Base-by-base conservation (phyloP, 2,888 invertebrate species). In the Anaspis maculata region DNA sequence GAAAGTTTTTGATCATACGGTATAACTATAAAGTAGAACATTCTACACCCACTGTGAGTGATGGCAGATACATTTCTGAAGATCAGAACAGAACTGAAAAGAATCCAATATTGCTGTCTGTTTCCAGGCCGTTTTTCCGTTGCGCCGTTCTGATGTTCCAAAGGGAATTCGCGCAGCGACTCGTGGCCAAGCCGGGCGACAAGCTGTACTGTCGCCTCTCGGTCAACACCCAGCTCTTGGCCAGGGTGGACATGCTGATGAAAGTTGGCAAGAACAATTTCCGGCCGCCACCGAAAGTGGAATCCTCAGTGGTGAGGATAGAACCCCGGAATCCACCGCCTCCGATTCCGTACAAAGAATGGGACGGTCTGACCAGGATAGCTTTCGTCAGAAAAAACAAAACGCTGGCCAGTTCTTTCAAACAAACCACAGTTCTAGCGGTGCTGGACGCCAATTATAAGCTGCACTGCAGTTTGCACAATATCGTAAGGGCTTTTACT, bases 91-190 rank as follows among this genome's bases (percentile, higher is more conserved):
- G n/a, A n/a, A n/a, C n/a, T n/a, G n/a, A n/a, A n/a, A n/a, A n/a
- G n/a, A n/a, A n/a, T n/a, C n/a, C n/a, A n/a, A n/a, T n/a, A n/a
- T n/a, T n/a, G n/a, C n/a, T n/a, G n/a, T n/a, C n/a, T n/a, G n/a
- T n/a, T n/a, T n/a, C n/a, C n/a, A n/a, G n/a, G 15, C 81, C 84
- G 13, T 77, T 82, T 57, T 86, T 82, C 56, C 77, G 97, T 46
- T 97, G 95, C 72, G 98, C 98, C 11, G 81, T 98, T 3, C 71
- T 99, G 6, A 98, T 99, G 97, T 96, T 99, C 60, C 98, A 99
- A 70, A 77, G 87, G 54, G 98, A 98, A 70, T 99, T 99, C 72
- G 97, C 98, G 2, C 88, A 96, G 56, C 73, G 98, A 58, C 70
- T 99, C 32, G 89, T 95, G 2, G 98, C 98, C 0, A 87, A 92